A percentile compares a stretch with the other conserved stretches of the same genome.
phyloP scores from a whole-genome alignment of 2,888 invertebrate species.

The Mamestra brassicae region DNA sequence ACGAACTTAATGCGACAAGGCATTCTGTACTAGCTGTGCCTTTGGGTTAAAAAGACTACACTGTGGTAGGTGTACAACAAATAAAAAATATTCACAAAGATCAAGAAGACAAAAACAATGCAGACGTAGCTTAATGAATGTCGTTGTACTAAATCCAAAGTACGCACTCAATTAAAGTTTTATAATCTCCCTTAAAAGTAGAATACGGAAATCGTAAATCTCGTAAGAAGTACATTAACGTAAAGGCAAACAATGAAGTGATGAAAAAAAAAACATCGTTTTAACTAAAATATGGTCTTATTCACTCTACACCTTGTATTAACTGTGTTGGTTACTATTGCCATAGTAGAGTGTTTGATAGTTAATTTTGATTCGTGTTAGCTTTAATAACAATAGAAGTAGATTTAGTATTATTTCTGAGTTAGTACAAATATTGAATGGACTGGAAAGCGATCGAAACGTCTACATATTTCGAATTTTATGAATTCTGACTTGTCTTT shows the following conservation, averaged over 20 bases:
- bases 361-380: constrained; percentile 1
- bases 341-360: not conserved
- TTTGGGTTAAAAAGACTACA: no score
- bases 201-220: constrained; percentile 57
- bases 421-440: constrained; percentile 7
- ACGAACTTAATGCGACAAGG: no score
- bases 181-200: constrained; percentile 16
- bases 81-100: no score
- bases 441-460: constrained; percentile 17
- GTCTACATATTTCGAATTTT: constrained; percentile 3
- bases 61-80: no score
- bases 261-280: constrained; percentile 19
- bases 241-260: constrained; percentile 47
- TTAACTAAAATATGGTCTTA: constrained; percentile 1
- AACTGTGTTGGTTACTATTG: not conserved
- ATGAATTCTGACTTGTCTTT: constrained; percentile 11
- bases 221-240: constrained; percentile 52
- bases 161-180: constrained; percentile 26
- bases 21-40: no score
- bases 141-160: constrained; percentile 2
- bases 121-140: not conserved
- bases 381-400: constrained; percentile 18
- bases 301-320: not conserved
- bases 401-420: constrained; percentile 17
- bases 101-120: not conserved